phyloP scores from a whole-genome alignment of 2,113 vertebrate species.

The Cyanocitta stelleri region DNA sequence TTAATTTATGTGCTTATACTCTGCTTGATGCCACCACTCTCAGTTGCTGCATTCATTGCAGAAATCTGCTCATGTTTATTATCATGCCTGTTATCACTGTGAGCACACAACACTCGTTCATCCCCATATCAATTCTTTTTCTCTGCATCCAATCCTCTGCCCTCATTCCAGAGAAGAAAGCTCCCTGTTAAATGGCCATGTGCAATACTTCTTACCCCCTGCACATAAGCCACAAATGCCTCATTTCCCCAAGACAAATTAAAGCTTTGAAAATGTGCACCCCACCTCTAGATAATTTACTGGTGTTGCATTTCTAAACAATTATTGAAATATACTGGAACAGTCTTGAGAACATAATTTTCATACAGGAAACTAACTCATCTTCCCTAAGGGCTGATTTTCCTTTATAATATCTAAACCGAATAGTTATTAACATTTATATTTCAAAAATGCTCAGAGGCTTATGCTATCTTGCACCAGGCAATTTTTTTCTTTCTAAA shows the following conservation, averaged over 20 bases:
- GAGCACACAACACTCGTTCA: background rate
- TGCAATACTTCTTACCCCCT: background rate
- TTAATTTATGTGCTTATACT: background rate
- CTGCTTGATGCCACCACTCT: background rate
- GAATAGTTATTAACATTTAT: background rate
- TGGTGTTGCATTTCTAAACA: background rate
- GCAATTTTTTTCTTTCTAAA: background rate
- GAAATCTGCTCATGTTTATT: background rate
- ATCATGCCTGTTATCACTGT: background rate
- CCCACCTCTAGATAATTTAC: background rate
- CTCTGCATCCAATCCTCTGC: background rate
- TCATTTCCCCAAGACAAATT: background rate
- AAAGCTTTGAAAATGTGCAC: background rate
- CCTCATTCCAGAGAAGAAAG: background rate
- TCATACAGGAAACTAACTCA: background rate
- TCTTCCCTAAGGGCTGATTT: background rate
- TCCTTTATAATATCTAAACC: background rate
- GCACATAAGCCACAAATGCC: background rate
- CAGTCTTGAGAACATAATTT: background rate
- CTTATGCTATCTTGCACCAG: background rate
- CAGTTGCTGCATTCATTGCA: background rate
- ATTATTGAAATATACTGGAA: background rate
- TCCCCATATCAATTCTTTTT: background rate
- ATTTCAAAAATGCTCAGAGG: background rate
- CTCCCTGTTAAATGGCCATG: background rate